These are phyloP conservation scores for Myanophis thanlyinensis DNA, from an alignment of 2,113 vertebrate genomes.

Conservation along the genomic window DNA sequence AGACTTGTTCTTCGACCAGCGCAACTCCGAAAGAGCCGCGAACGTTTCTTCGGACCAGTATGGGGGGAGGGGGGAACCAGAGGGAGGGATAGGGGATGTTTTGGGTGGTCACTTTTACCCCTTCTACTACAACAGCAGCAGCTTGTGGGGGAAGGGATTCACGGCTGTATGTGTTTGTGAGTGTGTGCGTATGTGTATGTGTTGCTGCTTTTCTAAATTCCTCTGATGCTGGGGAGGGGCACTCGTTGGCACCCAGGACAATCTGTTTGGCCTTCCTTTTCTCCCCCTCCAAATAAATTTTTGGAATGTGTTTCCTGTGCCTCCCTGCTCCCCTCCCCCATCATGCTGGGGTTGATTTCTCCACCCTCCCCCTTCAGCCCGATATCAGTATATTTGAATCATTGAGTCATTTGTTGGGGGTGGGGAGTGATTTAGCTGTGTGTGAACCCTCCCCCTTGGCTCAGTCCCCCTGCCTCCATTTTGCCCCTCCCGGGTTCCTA, in stretches of 20 bases:
- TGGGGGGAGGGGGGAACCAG: too few relatives aligned
- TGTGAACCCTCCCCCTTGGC: constrained; percentile 4
- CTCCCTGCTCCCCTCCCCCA: background rate
- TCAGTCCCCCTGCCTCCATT: background rate
- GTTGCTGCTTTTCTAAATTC: constrained; percentile 7
- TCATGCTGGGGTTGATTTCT: background rate
- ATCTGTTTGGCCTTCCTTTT: background rate
- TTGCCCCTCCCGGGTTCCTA: background rate
- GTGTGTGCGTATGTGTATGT: background rate
- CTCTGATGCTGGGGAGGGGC: constrained; percentile 1
- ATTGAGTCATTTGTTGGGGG: constrained; percentile 14
- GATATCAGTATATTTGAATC: constrained; percentile 15
- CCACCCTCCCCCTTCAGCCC: accelerated
- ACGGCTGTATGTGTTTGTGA: background rate
- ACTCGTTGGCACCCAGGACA: constrained; percentile 3
- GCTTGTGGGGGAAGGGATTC: background rate
- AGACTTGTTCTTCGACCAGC: background rate
- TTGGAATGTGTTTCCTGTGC: constrained; percentile 2
- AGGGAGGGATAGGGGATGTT: too few relatives aligned
- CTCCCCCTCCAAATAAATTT: background rate
- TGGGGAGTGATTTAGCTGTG: constrained; percentile 6
- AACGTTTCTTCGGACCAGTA: background rate
- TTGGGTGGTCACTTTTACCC: background rate
- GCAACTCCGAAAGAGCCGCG: background rate
- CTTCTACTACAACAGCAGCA: constrained; percentile 3